A percentile compares a stretch with the other conserved stretches of the same genome.
These are phyloP conservation scores for Chloroclystis v-ata DNA, from an alignment of 2,888 invertebrate genomes.

Conservation along the genomic window DNA sequence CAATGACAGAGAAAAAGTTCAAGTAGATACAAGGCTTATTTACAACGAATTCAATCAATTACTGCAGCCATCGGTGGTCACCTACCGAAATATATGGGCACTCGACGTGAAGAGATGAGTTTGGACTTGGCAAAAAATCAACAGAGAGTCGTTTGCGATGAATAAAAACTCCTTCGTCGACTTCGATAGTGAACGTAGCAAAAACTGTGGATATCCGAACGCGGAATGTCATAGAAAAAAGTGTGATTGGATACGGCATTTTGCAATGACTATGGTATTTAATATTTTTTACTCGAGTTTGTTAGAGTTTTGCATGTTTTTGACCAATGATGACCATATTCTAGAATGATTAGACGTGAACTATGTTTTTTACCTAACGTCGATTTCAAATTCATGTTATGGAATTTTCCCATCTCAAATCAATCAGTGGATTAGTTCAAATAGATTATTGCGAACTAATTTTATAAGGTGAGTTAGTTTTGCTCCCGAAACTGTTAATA, in stretches of 20 bases:
- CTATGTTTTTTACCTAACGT: background rate
- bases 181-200: constrained; percentile 53
- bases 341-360: constrained; percentile 1
- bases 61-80: constrained; percentile 52
- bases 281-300: constrained; percentile 13
- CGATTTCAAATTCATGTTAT: background rate
- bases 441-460: constrained; percentile 19
- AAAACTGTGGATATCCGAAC: constrained; percentile 57
- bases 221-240: constrained; percentile 55
- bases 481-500: constrained; percentile 20
- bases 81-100: constrained; percentile 65
- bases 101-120: constrained; percentile 64
- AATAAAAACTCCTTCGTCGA: constrained; percentile 64
- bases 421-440: constrained; percentile 8
- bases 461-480: constrained; percentile 23
- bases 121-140: constrained; percentile 61
- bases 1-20: constrained; percentile 30
- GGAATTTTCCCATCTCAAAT: constrained; percentile 19
- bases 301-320: constrained; percentile 3
- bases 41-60: constrained; percentile 70
- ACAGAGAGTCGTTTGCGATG: constrained; percentile 44
- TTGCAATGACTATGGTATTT: constrained; percentile 42
- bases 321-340: background rate
- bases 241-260: constrained; percentile 64
- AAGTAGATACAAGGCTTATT: constrained; percentile 54